phyloP scores from a whole-genome alignment of 2,113 vertebrate genomes.

The Pedetes capensis region DNA sequence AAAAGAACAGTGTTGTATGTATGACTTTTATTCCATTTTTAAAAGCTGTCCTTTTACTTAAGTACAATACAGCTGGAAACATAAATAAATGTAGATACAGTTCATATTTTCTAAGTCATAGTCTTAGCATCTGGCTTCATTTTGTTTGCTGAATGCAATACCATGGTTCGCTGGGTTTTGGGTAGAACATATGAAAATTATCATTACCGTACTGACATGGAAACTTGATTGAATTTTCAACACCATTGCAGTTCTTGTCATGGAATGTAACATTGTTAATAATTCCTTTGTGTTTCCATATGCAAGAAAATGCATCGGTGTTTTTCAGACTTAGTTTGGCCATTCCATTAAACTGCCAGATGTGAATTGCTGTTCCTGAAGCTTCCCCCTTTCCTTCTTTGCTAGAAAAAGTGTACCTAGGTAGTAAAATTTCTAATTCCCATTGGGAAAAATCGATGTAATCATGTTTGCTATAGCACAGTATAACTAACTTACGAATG shows the following conservation, averaged over 20 bases:
- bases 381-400: constrained; percentile 6
- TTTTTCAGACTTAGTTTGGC: constrained; percentile 66
- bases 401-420: neutral
- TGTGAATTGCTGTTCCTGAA: neutral
- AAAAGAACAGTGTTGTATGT: constrained; percentile 53
- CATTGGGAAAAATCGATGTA: neutral
- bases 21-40: constrained; percentile 43
- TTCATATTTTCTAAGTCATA: constrained; percentile 70
- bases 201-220: constrained; percentile 72
- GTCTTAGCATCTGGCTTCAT: constrained; percentile 68
- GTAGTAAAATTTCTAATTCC: constrained; percentile 35
- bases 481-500: neutral
- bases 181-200: constrained; percentile 80
- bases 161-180: constrained; percentile 76
- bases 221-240: constrained; percentile 81
- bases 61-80: constrained; percentile 59
- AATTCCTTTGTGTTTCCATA: constrained; percentile 76
- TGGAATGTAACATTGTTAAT: constrained; percentile 76
- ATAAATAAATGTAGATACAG: constrained; percentile 57
- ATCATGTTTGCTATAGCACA: neutral
- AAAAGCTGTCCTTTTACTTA: constrained; percentile 61
- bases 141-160: constrained; percentile 77
- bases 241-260: constrained; percentile 72
- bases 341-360: constrained; percentile 24
- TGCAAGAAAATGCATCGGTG: constrained; percentile 58